Base-by-base conservation (phyloP, 1,140 invertebrate species). In the Drosophila burlai region DNA sequence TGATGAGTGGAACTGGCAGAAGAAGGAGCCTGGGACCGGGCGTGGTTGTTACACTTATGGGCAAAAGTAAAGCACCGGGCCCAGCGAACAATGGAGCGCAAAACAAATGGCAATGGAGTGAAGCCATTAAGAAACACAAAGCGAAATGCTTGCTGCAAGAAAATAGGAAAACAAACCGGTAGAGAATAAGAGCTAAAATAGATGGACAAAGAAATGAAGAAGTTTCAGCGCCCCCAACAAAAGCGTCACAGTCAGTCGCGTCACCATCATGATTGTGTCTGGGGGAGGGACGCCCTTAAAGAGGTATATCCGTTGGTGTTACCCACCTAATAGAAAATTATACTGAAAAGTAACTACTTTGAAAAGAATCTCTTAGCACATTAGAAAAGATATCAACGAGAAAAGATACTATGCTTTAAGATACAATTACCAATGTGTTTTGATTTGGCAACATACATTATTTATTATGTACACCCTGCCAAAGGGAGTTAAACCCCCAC, bases 61-160 rank as follows among this genome's bases (percentile, higher is more conserved):
- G 42, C 34, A 50, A 67, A 69, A 61, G 75, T 46, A 68, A 54
- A 52, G 58, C 61, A 55, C 47, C 40, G 71, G 62, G 64, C 59
- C 61, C 73, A 52, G 36, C 65, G 36, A 86, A 87, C 84, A 89
- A 87, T 83, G 65, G 65, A 77, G 61, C 62, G 47, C 61, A 50
- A 61, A 80, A 83, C 83, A 87, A 86, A 83, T 80, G 84, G 72
- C 83, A 68, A 72, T 76, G 50, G 72, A 87, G 76, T 78, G 72
- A 81, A 89, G 80, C 83, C 83, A 89, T 87, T 87, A 87, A 80
- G 76, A 69, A 80, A 77, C 63, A 86, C 82, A 83, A 55, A 67
- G 76, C 34, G 52, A 45, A 66, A 31, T 47, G 46, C 46, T 43
- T 38, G 49, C 73, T 59, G 47, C 52, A 24, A 47, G 57, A 60